Percentiles rank a stretch among this genome's conserved stretches.
These are phyloP conservation scores for Drosophila fungiperda DNA, from an alignment of 2,888 invertebrate genomes.

Conservation along the genomic window DNA sequence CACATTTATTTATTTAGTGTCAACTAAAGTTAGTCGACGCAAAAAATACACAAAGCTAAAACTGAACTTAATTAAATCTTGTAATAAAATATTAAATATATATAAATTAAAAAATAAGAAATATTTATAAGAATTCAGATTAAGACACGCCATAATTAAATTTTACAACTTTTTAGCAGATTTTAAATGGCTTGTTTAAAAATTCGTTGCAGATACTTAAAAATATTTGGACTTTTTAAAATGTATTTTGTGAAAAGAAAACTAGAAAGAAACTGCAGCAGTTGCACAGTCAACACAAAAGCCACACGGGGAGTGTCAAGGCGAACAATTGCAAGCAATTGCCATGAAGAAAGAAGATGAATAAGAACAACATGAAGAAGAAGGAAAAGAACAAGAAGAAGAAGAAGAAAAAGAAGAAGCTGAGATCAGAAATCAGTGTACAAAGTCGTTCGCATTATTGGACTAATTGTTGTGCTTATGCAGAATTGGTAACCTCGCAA, in stretches of 20 bases:
- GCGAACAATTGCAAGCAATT: slow-evolving; percentile 31
- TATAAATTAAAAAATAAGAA: too few species aligned
- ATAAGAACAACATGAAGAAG: slow-evolving; percentile 29
- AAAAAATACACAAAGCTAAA: too few species aligned
- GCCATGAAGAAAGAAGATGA: slow-evolving; percentile 35
- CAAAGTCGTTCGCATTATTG: slow-evolving; percentile 36
- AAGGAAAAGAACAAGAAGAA: neutral
- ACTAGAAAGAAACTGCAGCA: slow-evolving; percentile 26
- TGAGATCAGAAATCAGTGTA: slow-evolving; percentile 14
- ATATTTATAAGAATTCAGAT: too few species aligned
- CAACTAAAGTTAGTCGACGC: too few species aligned
- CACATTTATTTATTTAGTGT: neutral
- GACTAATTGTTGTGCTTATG: slow-evolving; percentile 49
- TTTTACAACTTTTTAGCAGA: neutral
- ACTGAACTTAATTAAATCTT: too few species aligned
- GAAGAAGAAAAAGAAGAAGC: slow-evolving; percentile 3
- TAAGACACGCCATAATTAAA: neutral
- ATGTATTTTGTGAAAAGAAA: slow-evolving; percentile 6
- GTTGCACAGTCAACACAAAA: slow-evolving; percentile 26
- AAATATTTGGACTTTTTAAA: slow-evolving; percentile 7
- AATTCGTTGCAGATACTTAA: neutral
- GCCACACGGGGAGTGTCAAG: slow-evolving; percentile 10
- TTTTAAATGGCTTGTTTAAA: neutral
- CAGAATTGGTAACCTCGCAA: slow-evolving; percentile 54
- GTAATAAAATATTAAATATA: too few species aligned